Evolutionary conservation across 92 coral and sea anemone species (phyloP).

Genomic region (Zoanthus sociatus): DNA sequence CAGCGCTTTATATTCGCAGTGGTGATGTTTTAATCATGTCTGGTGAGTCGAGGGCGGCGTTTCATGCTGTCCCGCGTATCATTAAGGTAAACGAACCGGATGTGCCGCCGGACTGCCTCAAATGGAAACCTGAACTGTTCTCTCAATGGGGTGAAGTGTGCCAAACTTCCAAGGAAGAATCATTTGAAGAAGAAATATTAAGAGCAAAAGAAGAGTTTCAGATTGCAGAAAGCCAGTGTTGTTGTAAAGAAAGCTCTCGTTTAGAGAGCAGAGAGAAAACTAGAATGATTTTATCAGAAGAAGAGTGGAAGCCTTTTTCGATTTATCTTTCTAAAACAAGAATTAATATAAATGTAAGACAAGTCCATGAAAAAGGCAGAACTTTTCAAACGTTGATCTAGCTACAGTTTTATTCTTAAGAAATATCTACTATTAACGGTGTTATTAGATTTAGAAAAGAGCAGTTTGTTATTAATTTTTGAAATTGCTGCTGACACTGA

Average conservation of each 20-base stretch:
- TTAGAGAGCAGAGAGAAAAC: background rate
- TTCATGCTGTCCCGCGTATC: conserved; percentile 97
- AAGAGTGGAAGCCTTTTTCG: conserved; percentile 85
- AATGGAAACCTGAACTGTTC: conserved; percentile 62
- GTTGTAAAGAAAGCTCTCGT: background rate
- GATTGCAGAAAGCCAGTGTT: background rate
- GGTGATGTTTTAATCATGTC: conserved; percentile 97
- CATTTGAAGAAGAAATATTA: background rate
- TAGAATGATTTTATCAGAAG: conserved; percentile 35
- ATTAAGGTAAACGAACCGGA: conserved; percentile 73
- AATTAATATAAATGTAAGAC: conserved; percentile 93
- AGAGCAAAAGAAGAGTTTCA: background rate
- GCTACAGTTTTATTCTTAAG: conserved; percentile 16
- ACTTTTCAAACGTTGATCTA: conserved; percentile 46
- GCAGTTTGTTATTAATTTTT: too few species aligned
- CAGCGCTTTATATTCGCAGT: conserved; percentile 93
- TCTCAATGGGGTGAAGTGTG: background rate
- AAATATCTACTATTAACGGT: too few species aligned
- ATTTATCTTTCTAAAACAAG: conserved; percentile 88
- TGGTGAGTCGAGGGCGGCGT: conserved; percentile 88
- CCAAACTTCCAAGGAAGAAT: background rate
- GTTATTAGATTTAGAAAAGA: too few species aligned
- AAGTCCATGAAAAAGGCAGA: conserved; percentile 86
- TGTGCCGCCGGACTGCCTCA: conserved; percentile 80
- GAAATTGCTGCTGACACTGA: too few species aligned